Evolutionary conservation across 2,113 vertebrate species (phyloP).

Genomic region (Rana temporaria): DNA sequence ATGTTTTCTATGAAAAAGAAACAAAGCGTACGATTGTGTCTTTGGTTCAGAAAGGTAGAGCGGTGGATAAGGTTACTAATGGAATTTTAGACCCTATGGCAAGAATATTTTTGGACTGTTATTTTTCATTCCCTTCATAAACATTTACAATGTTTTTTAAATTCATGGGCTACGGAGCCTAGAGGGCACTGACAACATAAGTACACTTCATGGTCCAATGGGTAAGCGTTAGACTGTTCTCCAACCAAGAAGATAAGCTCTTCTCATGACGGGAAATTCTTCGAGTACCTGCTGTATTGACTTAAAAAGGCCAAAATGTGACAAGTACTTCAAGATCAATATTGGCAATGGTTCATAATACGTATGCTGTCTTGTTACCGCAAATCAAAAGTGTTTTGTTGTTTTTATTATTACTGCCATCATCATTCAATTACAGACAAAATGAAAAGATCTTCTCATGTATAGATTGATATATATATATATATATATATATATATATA

Average conservation of each 20-base stretch:
- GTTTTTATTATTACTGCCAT: no score
- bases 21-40: constrained; percentile 2
- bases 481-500: no score
- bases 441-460: no score
- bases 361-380: no score
- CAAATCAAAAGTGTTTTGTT: no score
- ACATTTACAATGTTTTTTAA: constrained; percentile 42
- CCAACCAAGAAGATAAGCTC: background rate
- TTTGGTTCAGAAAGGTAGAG: background rate
- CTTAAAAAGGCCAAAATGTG: no score
- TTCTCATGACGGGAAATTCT: background rate
- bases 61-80: constrained; percentile 4
- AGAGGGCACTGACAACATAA: constrained; percentile 28
- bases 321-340: no score
- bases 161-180: constrained; percentile 26
- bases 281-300: background rate
- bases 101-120: constrained; percentile 36
- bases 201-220: constrained; percentile 42
- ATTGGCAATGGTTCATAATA: no score
- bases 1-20: constrained; percentile 2
- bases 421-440: no score
- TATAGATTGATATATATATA: no score
- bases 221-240: constrained; percentile 1
- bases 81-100: constrained; percentile 20
- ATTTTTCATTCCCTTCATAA: constrained; percentile 40